Base-by-base conservation (phyloP, 2,113 vertebrate species). In the Telmatochromis sp. region DNA sequence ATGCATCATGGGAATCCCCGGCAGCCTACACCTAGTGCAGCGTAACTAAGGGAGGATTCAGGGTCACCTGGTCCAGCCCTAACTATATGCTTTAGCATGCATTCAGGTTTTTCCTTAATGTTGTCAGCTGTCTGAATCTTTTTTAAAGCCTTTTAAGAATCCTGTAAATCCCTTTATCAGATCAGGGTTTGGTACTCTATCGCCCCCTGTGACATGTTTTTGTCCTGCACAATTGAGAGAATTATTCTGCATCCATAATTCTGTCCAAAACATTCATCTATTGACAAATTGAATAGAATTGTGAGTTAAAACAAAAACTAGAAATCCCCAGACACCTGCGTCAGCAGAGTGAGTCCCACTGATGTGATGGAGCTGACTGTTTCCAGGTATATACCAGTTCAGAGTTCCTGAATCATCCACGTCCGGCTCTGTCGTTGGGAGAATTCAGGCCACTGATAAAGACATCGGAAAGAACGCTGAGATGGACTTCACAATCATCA, bases 401-500 rank as follows among this genome's bases (percentile, higher is more conserved):
- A 97, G 95, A 91, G 95, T 97, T 45, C 96, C 95, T 0, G 98
- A 99, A 85, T 97, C 97, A 2, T 96, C 87, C 0, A 95, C 92
- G 14, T 90, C 94, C 5, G 97, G 97, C 9, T 94, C 96, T 28
- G 86, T 95, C 0, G 94, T 99, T 11, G 98, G 98, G 82, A 96
- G 96, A 55, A 97, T 99, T 86, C 96, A 93, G 95, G 98, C 98
- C 68, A 96, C 96, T 0, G 98, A 99, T 65, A 97, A 96, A 17
- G 98, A 99, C 1, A 87, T 97, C 14, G 97, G 97, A 85, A 94
- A 93, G 92, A 99, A 99, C 3, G 97, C 98, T 0, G 97, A 97
- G 87, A 98, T 98, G 89, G 95, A 96, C 63, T 99, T 98, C 94
- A 97, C 95, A 80, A 96, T 99, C 81, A 96, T 96, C 37, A 97